Percentiles rank a stretch among this genome's conserved stretches.
These are phyloP conservation scores for Trichoplusia ni DNA, from an alignment of 1,140 invertebrate genomes.

Conservation along the genomic window DNA sequence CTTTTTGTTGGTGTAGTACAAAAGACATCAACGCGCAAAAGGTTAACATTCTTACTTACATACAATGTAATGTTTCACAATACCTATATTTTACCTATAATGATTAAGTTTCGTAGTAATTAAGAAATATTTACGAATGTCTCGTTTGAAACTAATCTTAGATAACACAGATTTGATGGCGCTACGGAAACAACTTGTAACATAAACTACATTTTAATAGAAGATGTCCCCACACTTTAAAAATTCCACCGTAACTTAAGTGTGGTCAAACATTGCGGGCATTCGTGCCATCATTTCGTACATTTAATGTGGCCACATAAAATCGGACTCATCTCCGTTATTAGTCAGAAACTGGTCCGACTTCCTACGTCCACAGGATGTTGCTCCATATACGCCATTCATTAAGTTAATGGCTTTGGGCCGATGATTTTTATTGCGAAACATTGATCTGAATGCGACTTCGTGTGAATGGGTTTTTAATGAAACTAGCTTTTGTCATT, in stretches of 20 bases:
- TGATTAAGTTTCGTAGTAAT: no score
- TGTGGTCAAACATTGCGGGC: constrained; percentile 53
- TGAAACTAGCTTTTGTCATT: constrained; percentile 6
- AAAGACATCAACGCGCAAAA: constrained; percentile 24
- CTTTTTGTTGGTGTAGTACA: not conserved
- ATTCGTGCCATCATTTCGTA: constrained; percentile 29
- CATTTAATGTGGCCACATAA: constrained; percentile 38
- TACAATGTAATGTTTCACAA: not conserved
- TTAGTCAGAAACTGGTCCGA: constrained; percentile 69
- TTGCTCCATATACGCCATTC: constrained; percentile 73
- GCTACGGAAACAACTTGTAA: no score
- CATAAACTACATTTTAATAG: no score
- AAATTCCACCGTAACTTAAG: constrained; percentile 54
- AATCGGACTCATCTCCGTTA: constrained; percentile 62
- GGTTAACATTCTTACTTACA: not conserved
- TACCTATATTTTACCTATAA: not conserved
- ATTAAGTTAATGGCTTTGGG: constrained; percentile 66
- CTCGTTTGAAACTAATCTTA: no score
- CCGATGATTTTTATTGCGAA: constrained; percentile 67
- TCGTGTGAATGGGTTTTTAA: constrained; percentile 12
- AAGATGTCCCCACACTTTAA: no score
- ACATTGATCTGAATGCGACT: constrained; percentile 37
- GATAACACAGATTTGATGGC: no score
- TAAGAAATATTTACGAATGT: no score
- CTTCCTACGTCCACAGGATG: constrained; percentile 73